A percentile compares a stretch with the other conserved stretches of the same genome.
Evolutionary conservation across 2,888 invertebrate genomes (phyloP).

Genomic region (Chouioia cunea): DNA sequence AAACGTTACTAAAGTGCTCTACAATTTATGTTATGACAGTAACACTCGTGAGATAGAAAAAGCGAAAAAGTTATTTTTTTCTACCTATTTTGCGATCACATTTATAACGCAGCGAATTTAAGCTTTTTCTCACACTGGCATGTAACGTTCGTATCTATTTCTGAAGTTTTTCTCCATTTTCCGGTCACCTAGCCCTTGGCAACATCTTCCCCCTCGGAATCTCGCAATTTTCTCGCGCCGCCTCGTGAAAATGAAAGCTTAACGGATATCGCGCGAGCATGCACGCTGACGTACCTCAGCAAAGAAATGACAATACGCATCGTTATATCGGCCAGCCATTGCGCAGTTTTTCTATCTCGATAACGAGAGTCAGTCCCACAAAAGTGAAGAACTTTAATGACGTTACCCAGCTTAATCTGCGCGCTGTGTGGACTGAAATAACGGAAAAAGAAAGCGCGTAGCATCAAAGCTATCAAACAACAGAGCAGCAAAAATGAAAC

Average conservation of each 20-base stretch:
- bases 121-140: neutral
- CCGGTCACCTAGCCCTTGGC: neutral
- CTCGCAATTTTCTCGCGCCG: constrained; percentile 38
- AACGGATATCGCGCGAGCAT: constrained; percentile 5
- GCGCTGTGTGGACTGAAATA: neutral
- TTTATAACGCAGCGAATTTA: constrained; percentile 24
- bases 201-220: constrained; percentile 23
- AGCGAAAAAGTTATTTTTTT: neutral
- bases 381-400: too few species aligned
- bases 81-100: constrained; percentile 15
- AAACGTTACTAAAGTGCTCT: constrained; percentile 11
- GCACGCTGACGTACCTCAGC: neutral
- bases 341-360: constrained; percentile 3
- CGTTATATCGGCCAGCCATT: constrained; percentile 21
- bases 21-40: neutral
- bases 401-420: too few species aligned
- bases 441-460: neutral
- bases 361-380: neutral
- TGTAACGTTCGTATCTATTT: neutral
- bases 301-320: neutral
- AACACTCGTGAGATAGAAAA: too few species aligned
- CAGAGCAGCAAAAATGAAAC: neutral
- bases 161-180: neutral
- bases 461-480: constrained; percentile 14
- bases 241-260: constrained; percentile 29